Evolutionary conservation across 1,140 invertebrate species (phyloP).

Genomic region (Caerostris extrusa): DNA sequence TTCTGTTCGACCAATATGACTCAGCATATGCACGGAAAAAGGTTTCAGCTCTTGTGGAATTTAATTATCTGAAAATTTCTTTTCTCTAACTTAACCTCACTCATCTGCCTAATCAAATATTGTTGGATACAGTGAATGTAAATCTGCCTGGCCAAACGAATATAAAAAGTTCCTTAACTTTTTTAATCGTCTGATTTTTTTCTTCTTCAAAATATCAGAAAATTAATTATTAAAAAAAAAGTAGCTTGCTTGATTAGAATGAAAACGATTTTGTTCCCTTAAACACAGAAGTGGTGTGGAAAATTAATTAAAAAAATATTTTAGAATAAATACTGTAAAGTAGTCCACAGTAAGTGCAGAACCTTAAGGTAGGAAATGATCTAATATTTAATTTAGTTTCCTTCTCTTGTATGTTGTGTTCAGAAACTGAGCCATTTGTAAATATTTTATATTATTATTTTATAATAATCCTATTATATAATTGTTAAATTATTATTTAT

Average conservation of each 20-base stretch:
- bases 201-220: neutral
- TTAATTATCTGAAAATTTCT: constrained; percentile 27
- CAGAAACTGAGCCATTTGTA: too few species aligned
- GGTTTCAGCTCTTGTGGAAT: neutral
- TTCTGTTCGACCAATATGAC: neutral
- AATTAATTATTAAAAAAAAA: neutral
- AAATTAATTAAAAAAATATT: too few species aligned
- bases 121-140: neutral
- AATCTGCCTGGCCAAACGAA: neutral
- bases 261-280: neutral
- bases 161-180: neutral
- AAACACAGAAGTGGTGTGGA: neutral
- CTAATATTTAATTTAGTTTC: too few species aligned
- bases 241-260: neutral
- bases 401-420: too few species aligned
- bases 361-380: too few species aligned
- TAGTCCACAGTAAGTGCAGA: too few species aligned
- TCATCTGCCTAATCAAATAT: neutral
- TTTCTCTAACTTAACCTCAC: neutral
- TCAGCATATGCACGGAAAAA: neutral
- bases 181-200: neutral
- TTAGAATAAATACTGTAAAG: too few species aligned
- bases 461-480: too few species aligned
- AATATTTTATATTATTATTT: too few species aligned
- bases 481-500: too few species aligned